Conservation (phyloP, 2,888 invertebrate species). For the Pristionchus exspectatus region DNA sequence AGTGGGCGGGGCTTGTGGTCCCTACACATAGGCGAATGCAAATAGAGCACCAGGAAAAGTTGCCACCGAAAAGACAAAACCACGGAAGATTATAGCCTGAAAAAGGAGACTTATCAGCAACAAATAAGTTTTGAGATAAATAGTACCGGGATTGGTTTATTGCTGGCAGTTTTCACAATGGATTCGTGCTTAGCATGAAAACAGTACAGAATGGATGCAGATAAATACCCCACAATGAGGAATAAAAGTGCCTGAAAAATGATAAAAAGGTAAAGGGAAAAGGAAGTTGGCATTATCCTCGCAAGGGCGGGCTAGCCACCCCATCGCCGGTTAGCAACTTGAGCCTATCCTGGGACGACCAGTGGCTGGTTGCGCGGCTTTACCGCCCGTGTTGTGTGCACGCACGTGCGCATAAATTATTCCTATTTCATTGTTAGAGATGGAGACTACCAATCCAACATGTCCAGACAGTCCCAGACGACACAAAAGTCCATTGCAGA, state of each 20-base stretch:
- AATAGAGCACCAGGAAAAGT: not conserved
- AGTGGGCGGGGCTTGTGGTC: too few relatives aligned
- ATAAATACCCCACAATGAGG: not conserved
- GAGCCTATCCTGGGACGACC: too few relatives aligned
- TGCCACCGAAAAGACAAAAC: not conserved
- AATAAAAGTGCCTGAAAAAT: not conserved
- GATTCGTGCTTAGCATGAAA: slow-evolving; percentile 1
- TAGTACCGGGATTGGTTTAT: not conserved
- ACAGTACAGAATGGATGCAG: not conserved
- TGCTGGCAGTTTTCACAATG: not conserved
- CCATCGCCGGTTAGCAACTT: too few relatives aligned
- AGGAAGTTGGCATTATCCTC: too few relatives aligned
- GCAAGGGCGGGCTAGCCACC: too few relatives aligned
- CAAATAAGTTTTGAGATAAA: not conserved
- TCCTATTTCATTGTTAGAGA: not conserved
- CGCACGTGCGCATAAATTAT: too few relatives aligned
- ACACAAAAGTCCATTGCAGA: not conserved
- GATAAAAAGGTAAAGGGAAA: too few relatives aligned
- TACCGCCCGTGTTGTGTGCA: too few relatives aligned
- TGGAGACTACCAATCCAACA: not conserved
- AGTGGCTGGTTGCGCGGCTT: too few relatives aligned
- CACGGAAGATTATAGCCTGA: not conserved
- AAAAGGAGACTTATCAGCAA: not conserved
- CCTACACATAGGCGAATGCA: not conserved
- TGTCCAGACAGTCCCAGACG: not conserved